These are phyloP conservation scores for Asbolus verrucosus DNA, from an alignment of 1,140 invertebrate genomes.

Conservation along the genomic window DNA sequence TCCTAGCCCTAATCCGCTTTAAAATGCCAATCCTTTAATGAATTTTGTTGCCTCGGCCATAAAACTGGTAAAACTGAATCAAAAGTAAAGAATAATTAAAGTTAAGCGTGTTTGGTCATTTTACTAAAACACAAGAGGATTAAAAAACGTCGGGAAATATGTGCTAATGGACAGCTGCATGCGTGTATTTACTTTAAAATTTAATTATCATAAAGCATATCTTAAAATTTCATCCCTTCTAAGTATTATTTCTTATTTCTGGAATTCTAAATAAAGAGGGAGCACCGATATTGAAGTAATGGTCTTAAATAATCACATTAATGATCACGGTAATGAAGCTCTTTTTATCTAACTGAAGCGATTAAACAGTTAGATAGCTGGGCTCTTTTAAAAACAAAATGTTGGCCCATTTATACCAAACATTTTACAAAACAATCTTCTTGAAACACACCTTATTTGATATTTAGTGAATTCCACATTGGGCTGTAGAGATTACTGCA, in stretches of 20 bases:
- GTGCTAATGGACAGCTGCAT: not conserved
- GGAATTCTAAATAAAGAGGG: conserved; percentile 35
- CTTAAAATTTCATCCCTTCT: conserved; percentile 14
- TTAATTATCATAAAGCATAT: conserved; percentile 8
- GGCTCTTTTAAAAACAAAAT: too few species aligned
- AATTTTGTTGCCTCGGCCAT: not conserved
- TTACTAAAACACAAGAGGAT: too few species aligned
- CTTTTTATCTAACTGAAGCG: conserved; percentile 9
- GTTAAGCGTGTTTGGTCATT: too few species aligned
- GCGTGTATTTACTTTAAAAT: not conserved
- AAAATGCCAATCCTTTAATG: conserved; percentile 8
- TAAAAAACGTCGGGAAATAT: not conserved
- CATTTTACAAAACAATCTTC: too few species aligned
- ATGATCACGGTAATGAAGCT: conserved; percentile 5
- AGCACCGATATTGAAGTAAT: conserved; percentile 27
- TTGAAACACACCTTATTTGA: too few species aligned
- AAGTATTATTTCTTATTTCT: conserved; percentile 27
- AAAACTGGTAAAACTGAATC: too few species aligned
- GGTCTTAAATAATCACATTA: conserved; percentile 34
- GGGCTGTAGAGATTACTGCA: too few species aligned
- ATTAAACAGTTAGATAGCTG: conserved; percentile 19
- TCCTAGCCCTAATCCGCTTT: conserved; percentile 11
- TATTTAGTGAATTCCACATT: too few species aligned
- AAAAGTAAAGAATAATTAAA: too few species aligned
- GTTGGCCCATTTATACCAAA: too few species aligned